These are phyloP conservation scores for Ptychodera flava DNA, from an alignment of 35 echinoderm and acorn worm species.

Conservation along the genomic window DNA sequence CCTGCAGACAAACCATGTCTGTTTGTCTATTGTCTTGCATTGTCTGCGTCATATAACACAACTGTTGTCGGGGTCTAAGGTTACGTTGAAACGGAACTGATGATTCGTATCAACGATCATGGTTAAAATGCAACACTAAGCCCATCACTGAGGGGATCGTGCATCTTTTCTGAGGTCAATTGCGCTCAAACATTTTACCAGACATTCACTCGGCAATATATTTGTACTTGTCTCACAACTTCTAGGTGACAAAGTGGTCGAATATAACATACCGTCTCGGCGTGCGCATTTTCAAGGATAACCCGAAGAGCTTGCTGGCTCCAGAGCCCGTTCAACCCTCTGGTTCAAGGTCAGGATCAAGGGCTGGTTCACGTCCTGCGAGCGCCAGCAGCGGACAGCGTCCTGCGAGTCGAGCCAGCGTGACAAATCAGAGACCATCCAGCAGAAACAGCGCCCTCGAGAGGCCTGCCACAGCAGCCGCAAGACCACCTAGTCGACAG, in stretches of 20 bases:
- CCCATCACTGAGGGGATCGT: too few relatives aligned
- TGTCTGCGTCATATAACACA: too few relatives aligned
- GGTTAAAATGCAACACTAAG: too few relatives aligned
- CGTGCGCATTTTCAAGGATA: slow-evolving; percentile 60
- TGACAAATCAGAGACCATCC: neutral
- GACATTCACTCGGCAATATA: too few relatives aligned
- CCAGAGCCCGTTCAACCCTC: neutral
- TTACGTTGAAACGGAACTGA: too few relatives aligned
- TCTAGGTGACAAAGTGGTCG: slow-evolving; percentile 79
- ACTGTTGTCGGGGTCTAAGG: too few relatives aligned
- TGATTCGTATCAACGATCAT: too few relatives aligned
- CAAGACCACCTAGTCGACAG: neutral
- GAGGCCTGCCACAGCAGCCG: neutral
- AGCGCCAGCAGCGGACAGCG: neutral
- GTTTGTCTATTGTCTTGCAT: too few relatives aligned
- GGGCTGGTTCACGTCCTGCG: neutral
- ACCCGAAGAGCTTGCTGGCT: neutral
- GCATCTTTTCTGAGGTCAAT: too few relatives aligned
- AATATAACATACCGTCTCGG: slow-evolving; percentile 67
- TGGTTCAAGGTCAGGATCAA: neutral
- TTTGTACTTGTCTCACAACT: too few relatives aligned
- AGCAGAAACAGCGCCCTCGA: neutral
- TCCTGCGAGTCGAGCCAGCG: neutral
- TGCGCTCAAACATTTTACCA: too few relatives aligned
- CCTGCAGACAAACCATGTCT: too few relatives aligned